Percentiles rank a stretch among this genome's conserved stretches.
These are phyloP conservation scores for Leptogaster cylindrica DNA, from an alignment of 2,888 invertebrate species.

Conservation along the genomic window DNA sequence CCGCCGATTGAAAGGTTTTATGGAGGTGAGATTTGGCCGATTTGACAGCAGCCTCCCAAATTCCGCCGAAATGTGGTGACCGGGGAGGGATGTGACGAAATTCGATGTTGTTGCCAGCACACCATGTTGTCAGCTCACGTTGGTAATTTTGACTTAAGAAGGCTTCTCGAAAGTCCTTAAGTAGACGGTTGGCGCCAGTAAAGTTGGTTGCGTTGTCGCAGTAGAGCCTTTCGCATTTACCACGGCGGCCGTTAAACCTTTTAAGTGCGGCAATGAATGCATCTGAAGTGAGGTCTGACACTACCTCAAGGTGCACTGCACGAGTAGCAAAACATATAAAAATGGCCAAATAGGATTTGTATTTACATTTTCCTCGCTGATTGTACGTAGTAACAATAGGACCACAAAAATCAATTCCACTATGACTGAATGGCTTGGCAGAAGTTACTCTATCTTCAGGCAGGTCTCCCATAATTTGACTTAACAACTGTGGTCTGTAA, in stretches of 20 bases:
- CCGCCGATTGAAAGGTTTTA: background rate
- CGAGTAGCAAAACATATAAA: constrained; percentile 45
- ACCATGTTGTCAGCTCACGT: background rate
- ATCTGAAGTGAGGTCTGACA: constrained; percentile 45
- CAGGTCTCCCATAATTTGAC: constrained; percentile 48
- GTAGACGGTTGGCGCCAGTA: constrained; percentile 30
- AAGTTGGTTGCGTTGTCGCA: constrained; percentile 48
- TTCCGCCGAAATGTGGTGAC: constrained; percentile 44
- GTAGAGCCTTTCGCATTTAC: constrained; percentile 39
- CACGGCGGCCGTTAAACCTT: constrained; percentile 45
- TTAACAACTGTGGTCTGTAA: constrained; percentile 12
- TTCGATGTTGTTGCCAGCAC: background rate
- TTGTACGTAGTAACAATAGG: constrained; percentile 44
- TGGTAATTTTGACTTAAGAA: background rate
- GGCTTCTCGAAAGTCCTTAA: background rate
- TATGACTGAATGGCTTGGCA: constrained; percentile 43
- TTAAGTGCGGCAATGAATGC: constrained; percentile 47
- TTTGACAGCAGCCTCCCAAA: constrained; percentile 46
- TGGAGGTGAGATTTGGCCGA: background rate
- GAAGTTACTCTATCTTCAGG: constrained; percentile 41
- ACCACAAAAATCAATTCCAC: constrained; percentile 48
- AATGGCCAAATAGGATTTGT: constrained; percentile 46
- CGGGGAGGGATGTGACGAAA: constrained; percentile 5
- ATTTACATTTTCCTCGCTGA: constrained; percentile 22
- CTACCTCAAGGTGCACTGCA: constrained; percentile 47